Conservation (phyloP, 2,888 invertebrate species). For the Caenorhabditis zanzibari region DNA sequence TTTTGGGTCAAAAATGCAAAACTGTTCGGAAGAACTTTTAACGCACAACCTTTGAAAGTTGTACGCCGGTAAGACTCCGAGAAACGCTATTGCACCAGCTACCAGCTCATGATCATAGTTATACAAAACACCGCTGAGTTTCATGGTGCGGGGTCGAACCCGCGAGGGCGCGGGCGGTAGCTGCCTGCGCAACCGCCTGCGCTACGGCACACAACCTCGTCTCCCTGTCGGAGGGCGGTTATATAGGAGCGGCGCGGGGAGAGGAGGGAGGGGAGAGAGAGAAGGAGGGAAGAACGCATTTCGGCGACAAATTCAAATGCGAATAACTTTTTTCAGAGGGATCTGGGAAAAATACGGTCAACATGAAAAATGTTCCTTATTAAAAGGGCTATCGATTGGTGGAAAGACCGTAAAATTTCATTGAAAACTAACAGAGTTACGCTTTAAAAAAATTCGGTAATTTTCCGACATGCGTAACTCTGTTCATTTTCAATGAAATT, state of each 20-base stretch:
- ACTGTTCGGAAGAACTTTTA: constrained; percentile 66
- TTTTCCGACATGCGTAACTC: too few relatives aligned
- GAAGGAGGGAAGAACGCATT: too few relatives aligned
- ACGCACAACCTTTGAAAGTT: constrained; percentile 54
- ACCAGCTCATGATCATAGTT: constrained; percentile 62
- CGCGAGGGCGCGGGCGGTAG: background rate
- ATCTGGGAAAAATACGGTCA: too few relatives aligned
- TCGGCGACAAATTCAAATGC: too few relatives aligned
- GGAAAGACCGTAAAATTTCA: too few relatives aligned
- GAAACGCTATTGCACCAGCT: constrained; percentile 59
- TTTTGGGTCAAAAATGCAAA: too few relatives aligned
- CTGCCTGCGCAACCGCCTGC: constrained; percentile 34
- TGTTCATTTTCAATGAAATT: too few relatives aligned
- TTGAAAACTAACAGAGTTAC: too few relatives aligned
- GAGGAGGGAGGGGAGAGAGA: background rate
- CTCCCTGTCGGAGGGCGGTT: background rate
- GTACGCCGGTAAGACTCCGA: constrained; percentile 69
- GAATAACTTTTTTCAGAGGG: too few relatives aligned
- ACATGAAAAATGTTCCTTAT: too few relatives aligned
- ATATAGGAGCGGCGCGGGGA: background rate
- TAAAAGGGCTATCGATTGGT: too few relatives aligned
- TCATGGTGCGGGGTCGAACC: constrained; percentile 48
- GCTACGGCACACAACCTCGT: constrained; percentile 26
- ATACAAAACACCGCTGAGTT: constrained; percentile 66
- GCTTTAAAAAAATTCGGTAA: too few relatives aligned